Evolutionary conservation across 92 coral and sea anemone genomes (phyloP), one percentile per base, ranked within the genome.

Genomic region (Plumapathes pennacea): DNA sequence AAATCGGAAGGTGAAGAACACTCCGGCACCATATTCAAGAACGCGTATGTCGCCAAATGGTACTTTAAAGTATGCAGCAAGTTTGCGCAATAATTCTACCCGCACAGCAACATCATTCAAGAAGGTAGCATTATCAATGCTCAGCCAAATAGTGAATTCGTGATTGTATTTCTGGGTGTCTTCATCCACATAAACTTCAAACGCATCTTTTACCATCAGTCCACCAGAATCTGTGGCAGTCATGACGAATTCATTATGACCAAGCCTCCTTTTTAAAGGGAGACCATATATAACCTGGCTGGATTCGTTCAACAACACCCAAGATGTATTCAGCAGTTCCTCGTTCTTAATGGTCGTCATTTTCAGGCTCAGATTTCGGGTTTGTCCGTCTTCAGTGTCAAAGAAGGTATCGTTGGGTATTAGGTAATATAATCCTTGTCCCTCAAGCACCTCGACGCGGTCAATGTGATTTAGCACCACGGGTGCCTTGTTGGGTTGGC

Each of bases 351-450:
- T 62, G 10, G 80, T 83, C 33, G 46, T 76, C 46, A 91, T 50
- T 18, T 80, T 70, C 10, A 91, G 71, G 8, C 57, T 64, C 22
- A 91, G 73, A 40, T 88, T 84, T 50, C 89, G 60, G 6, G 97
- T 88, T 28, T 75, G 32, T 3, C 78, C 77, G n/a, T 91, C 97
- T 66, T 91, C 96, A 5, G 71, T 43, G 58, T 91, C 97, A 44
- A 36, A 34, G 52, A 88, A 91, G 4, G 84, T 57, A 34, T 85
- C 73, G 1, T 49, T 32, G 15, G 97, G 96, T 31, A 91, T 63
- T 13, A 28, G 70, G 54, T 62, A 91, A 25, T 54, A 52, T 32
- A 77, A 26, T 14, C 71, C 61, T 62, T 76, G 96, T 17, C 96
- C 96, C 9, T 64, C 86, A 18, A 43, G 30, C 42, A 76, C 64